Conservation (phyloP, 2,113 vertebrate species). For the Rhadina sibilatrix region DNA sequence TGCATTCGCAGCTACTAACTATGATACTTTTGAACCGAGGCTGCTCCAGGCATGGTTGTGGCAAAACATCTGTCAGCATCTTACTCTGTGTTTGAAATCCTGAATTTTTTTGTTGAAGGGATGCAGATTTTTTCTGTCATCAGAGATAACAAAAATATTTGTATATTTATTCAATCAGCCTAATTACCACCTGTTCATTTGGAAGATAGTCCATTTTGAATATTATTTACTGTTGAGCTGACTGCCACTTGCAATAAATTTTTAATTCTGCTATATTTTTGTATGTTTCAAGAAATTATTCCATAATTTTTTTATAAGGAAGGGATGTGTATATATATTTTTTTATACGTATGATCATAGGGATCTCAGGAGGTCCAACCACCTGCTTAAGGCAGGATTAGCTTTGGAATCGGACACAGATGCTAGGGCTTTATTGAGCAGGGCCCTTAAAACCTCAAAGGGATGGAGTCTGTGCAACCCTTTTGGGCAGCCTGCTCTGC, state of each 20-base stretch:
- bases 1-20: background rate
- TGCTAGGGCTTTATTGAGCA: background rate
- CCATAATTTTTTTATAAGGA: background rate
- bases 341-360: background rate
- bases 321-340: rapidly evolving
- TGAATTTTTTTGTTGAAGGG: background rate
- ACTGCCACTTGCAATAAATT: background rate
- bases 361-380: background rate
- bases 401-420: background rate
- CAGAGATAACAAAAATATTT: background rate
- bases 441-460: background rate
- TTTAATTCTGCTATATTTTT: background rate
- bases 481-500: background rate
- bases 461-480: background rate
- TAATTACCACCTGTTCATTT: background rate
- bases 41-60: background rate
- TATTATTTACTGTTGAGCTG: background rate
- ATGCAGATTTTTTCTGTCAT: background rate
- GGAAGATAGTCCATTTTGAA: background rate
- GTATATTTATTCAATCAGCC: background rate
- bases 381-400: background rate
- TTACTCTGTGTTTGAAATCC: background rate
- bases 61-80: background rate
- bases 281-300: background rate
- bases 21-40: background rate